Conservation (phyloP, 2,797 vertebrate genomes). For the Hemitrygon akajei region DNA sequence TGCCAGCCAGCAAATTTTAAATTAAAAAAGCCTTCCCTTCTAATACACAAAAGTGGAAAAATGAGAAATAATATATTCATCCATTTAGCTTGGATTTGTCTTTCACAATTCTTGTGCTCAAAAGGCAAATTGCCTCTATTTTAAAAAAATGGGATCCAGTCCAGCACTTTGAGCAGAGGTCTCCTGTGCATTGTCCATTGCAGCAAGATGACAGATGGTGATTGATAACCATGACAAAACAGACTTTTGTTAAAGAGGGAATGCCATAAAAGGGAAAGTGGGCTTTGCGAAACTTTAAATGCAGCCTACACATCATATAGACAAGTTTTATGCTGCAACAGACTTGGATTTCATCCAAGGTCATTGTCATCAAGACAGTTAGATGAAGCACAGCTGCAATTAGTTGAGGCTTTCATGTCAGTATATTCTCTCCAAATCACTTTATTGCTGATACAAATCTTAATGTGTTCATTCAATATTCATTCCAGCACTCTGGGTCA, state of each 20-base stretch:
- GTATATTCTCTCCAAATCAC: constrained; percentile 8
- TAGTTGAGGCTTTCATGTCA: constrained; percentile 21
- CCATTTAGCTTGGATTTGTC: background rate
- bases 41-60: background rate
- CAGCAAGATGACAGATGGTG: background rate
- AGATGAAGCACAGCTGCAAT: constrained; percentile 30
- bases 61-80: background rate
- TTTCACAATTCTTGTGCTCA: background rate
- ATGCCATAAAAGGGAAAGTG: constrained; percentile 13
- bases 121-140: constrained; percentile 16
- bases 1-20: background rate
- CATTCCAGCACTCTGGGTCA: background rate
- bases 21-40: background rate
- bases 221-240: constrained; percentile 8
- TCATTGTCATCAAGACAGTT: constrained; percentile 13
- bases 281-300: constrained; percentile 7
- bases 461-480: background rate
- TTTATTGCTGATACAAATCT: constrained; percentile 13
- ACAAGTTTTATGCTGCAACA: constrained; percentile 8
- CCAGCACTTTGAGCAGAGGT: background rate
- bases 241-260: background rate
- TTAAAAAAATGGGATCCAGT: background rate
- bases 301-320: background rate
- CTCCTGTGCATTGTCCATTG: background rate
- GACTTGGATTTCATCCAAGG: constrained; percentile 2